phyloP scores from a whole-genome alignment of 2,113 vertebrate species.

The Indicator indicator region DNA sequence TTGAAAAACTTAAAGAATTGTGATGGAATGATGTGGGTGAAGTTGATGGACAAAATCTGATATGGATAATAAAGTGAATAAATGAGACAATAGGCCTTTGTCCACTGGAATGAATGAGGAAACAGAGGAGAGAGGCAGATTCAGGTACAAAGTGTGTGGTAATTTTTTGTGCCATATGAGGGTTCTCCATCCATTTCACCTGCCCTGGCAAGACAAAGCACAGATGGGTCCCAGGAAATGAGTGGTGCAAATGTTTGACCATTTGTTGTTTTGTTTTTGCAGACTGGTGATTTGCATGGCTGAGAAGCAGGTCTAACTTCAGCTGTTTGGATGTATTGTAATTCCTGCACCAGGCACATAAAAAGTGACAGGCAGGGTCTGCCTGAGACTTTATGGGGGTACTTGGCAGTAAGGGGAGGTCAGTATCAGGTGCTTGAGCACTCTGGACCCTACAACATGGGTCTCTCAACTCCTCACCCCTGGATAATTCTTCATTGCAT shows the following conservation, averaged over 20 bases:
- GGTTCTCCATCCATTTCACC: not conserved
- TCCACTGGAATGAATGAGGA: not conserved
- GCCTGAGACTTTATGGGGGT: not conserved
- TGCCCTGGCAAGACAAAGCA: not conserved
- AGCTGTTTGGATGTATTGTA: not conserved
- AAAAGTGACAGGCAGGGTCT: not conserved
- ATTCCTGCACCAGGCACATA: not conserved
- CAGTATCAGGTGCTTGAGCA: not conserved
- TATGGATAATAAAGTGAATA: not conserved
- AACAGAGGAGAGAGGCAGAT: not conserved
- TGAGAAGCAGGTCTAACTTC: not conserved
- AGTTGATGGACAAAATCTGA: not conserved
- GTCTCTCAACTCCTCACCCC: not conserved
- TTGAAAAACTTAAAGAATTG: not conserved
- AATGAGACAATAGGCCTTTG: not conserved
- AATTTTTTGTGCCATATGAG: not conserved
- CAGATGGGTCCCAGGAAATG: not conserved
- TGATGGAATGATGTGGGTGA: conserved; percentile 26
- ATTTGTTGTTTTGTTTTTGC: conserved; percentile 30
- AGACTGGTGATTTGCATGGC: not conserved
- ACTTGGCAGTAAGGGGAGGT: not conserved
- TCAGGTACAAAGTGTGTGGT: not conserved
- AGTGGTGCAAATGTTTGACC: not conserved
- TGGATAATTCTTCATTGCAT: not conserved
- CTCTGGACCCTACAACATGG: not conserved